These are phyloP conservation scores for Anoplophora glabripennis DNA, from an alignment of 1,140 invertebrate species.

Conservation along the genomic window DNA sequence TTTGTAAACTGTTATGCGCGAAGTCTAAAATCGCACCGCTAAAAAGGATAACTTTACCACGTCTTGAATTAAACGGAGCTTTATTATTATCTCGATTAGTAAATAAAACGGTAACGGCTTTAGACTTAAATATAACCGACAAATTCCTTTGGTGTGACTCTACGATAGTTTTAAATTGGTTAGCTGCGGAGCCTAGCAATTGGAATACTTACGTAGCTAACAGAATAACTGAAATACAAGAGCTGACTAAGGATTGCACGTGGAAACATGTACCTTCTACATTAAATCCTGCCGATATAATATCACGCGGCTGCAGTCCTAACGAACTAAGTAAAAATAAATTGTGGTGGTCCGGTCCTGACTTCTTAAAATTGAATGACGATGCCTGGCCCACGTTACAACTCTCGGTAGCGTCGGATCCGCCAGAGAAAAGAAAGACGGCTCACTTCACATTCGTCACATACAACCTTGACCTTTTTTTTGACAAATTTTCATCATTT, in stretches of 20 bases:
- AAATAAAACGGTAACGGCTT: background rate
- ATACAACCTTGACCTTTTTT: too few relatives aligned
- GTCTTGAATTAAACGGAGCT: conserved; percentile 26
- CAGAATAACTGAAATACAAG: conserved; percentile 34
- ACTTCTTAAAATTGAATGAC: too few relatives aligned
- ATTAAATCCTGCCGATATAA: background rate
- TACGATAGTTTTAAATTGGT: conserved; percentile 43
- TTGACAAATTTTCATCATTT: too few relatives aligned
- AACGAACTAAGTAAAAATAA: too few relatives aligned
- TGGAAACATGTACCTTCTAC: conserved; percentile 22
- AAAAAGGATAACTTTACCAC: conserved; percentile 32
- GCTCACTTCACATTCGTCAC: too few relatives aligned
- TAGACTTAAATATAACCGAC: conserved; percentile 1
- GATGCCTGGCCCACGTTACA: too few relatives aligned
- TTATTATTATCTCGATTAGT: conserved; percentile 15
- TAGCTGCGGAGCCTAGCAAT: conserved; percentile 27
- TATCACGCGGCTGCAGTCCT: conserved; percentile 29
- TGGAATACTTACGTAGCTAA: conserved; percentile 46
- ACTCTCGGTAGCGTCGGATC: too few relatives aligned
- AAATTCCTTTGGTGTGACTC: conserved; percentile 46
- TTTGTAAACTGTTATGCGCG: conserved; percentile 26
- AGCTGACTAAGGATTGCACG: conserved; percentile 32
- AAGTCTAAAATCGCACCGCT: conserved; percentile 36
- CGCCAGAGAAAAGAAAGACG: too few relatives aligned
- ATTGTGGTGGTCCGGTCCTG: too few relatives aligned